Evolutionary conservation across 2,888 invertebrate genomes (phyloP), one percentile per base, ranked within the genome.

Genomic region (Epistrophe eligans): DNA sequence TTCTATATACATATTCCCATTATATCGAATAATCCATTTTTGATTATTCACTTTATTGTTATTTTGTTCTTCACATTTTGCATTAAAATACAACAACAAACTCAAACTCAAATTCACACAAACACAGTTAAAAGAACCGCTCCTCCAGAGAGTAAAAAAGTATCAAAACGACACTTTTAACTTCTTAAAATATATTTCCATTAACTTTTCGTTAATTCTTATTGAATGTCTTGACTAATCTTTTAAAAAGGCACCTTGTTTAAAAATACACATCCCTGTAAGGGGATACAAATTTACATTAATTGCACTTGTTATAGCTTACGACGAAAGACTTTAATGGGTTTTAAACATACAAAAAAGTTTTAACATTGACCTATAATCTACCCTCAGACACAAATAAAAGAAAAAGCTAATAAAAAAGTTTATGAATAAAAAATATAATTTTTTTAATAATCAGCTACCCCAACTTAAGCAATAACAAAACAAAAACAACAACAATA

Each of bases 341-440:
- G 19, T 55, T 70, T 55, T 19, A 55, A 28, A 17, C 52, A 17
- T 52, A 1, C 24, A 17, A 17, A 67, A 40, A 62, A 62, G 8
- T 70, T 50, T 70, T n/a, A 4, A 11, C 13, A 70, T 55, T 55
- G n/a, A 24, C 24, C 24, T 15, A 50, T 55, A 55, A 10, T 32
- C 28, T n/a, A 55, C 28, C 55, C 55, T 55, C 67, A 50, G 13
- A 24, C 55, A 15, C 50, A 67, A 4, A 19, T 24, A 67, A 40
- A 70, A 24, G 24, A 40, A 52, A 40, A 70, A 55, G 52, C 70
- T 55, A 55, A 70, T 55, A 70, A 55, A 70, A 66, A 70, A 70
- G 40, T 70, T 55, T 70, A 70, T 55, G 40, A 52, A 70, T 70
- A 70, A 10, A 66, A 67, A 35, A 67, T 38, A 35, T 19, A 38